Percentiles rank a stretch among this genome's conserved stretches.
These are phyloP conservation scores for Paedocypris micromegethes DNA, from an alignment of 2,797 vertebrate species.

Conservation along the genomic window DNA sequence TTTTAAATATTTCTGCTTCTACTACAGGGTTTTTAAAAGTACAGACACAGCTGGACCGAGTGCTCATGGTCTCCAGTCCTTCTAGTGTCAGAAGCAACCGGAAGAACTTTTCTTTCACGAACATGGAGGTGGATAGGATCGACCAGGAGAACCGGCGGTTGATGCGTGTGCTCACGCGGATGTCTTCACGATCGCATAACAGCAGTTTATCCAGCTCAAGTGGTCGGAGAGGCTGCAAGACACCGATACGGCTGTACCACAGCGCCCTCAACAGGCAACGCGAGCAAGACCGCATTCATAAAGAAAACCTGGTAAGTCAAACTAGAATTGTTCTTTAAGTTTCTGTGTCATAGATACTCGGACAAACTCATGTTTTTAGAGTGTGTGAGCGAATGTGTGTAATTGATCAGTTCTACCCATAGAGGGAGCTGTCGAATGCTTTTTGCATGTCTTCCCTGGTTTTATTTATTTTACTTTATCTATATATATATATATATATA, in stretches of 20 bases:
- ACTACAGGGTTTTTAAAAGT: conserved; percentile 67
- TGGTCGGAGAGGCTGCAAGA: conserved; percentile 32
- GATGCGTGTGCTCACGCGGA: conserved; percentile 76
- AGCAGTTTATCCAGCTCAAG: conserved; percentile 54
- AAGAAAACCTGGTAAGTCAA: conserved; percentile 85
- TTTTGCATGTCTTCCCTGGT: too few relatives aligned
- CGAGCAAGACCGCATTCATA: conserved; percentile 86
- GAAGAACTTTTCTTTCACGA: conserved; percentile 88
- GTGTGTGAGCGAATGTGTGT: too few relatives aligned
- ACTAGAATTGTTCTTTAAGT: neutral
- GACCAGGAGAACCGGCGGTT: conserved; percentile 89
- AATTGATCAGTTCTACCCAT: too few relatives aligned
- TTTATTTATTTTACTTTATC: too few relatives aligned
- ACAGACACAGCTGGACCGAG: conserved; percentile 66
- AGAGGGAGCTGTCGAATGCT: too few relatives aligned
- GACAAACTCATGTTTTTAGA: too few relatives aligned
- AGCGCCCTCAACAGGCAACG: conserved; percentile 83
- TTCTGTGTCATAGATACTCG: neutral
- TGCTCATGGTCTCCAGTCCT: conserved; percentile 59
- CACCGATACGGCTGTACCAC: conserved; percentile 65
- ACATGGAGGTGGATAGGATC: conserved; percentile 80
- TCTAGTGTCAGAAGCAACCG: conserved; percentile 46
- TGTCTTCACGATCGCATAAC: conserved; percentile 58
- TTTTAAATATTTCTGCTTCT: conserved; percentile 3
- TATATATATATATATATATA: too few relatives aligned